Base-by-base conservation (phyloP, 2,888 invertebrate species). In the Lepidochrysops patricia region DNA sequence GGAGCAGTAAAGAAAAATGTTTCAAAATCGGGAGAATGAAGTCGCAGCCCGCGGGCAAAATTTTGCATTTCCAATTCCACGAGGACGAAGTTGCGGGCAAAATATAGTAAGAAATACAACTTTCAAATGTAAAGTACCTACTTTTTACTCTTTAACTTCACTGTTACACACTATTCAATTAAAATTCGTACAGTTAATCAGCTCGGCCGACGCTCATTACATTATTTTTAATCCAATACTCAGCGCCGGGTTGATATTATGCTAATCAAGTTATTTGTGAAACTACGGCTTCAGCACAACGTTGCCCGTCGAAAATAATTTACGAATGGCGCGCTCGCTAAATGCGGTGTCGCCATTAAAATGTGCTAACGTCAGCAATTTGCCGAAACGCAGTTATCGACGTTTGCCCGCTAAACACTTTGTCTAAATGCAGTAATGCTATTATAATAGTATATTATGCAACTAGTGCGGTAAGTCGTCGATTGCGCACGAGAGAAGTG, bases 241-340 rank as follows among this genome's bases (percentile, higher is more conserved):
- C 43, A 63, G 62, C 61, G 62, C 61, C 58, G 58, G 62, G 62
- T 61, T 62, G 62, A 62, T 60, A 59, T 61, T 63, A 57, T 64
- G 62, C 67, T 81, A 74, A 79, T 79, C 74, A 76, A 70, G 71
- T 79, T 78, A 77, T 78, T 75, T 67, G 73, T 67, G 61, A 75
- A 77, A 72, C 69, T 75, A 76, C 67, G 81, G 80, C 76, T 81
- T 82, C 79, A 27, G 48, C 57, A 26, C 9, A 59, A 54, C 54
- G 29, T 34, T 12, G 25, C 26, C 32, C 32, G 43, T 58, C 49
- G 52, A 35, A 35, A 59, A 59, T 58, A 9, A 58, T 58, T 58
- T 58, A 52, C 50, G 35, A 58, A 50, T 58, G 32, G 32, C 29
- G 26, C 25, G 12, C 35, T 19, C 27, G 27, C 48, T 43, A 43